phyloP scores from a whole-genome alignment of 2,797 vertebrate species.

The Macroramphosus scolopax region DNA sequence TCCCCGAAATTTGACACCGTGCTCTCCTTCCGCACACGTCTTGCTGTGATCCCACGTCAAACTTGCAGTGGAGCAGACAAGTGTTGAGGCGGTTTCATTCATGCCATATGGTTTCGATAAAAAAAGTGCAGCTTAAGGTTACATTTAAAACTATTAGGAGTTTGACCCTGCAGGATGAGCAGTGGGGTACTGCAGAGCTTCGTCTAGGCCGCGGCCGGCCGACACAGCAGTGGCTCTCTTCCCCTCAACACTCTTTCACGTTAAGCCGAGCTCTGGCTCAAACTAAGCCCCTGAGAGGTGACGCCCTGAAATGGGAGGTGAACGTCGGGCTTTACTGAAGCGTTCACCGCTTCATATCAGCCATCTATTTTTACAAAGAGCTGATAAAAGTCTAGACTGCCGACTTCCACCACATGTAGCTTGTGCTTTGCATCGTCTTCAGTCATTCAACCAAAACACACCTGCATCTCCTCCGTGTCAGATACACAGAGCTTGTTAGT shows the following conservation, averaged over 20 bases:
- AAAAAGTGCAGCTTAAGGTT: slow-evolving; percentile 46
- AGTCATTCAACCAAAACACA: too few species aligned
- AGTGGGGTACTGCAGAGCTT: slow-evolving; percentile 25
- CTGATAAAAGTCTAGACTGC: slow-evolving; percentile 29
- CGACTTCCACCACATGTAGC: background rate
- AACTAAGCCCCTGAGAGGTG: slow-evolving; percentile 37
- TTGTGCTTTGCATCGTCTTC: too few species aligned
- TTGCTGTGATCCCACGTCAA: slow-evolving; percentile 1
- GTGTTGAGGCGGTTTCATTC: slow-evolving; percentile 21
- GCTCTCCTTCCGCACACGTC: background rate
- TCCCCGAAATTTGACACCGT: slow-evolving; percentile 27
- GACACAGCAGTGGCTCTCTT: slow-evolving; percentile 15
- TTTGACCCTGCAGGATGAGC: slow-evolving; percentile 49
- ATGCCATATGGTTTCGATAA: slow-evolving; percentile 36
- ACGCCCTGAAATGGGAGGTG: slow-evolving; percentile 16
- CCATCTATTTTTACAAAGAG: background rate
- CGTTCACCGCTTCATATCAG: slow-evolving; percentile 16
- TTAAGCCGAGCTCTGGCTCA: slow-evolving; percentile 40
- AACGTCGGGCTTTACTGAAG: slow-evolving; percentile 1
- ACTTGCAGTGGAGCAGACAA: background rate
- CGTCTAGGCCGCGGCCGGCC: slow-evolving; percentile 4
- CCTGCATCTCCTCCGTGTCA: too few species aligned
- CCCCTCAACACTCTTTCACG: slow-evolving; percentile 27
- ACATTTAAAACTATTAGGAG: slow-evolving; percentile 55
- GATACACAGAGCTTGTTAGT: too few species aligned